Evolutionary conservation across 1,140 invertebrate species (phyloP), one percentile per base, ranked within the genome.

Genomic region (Eumaeus atala): DNA sequence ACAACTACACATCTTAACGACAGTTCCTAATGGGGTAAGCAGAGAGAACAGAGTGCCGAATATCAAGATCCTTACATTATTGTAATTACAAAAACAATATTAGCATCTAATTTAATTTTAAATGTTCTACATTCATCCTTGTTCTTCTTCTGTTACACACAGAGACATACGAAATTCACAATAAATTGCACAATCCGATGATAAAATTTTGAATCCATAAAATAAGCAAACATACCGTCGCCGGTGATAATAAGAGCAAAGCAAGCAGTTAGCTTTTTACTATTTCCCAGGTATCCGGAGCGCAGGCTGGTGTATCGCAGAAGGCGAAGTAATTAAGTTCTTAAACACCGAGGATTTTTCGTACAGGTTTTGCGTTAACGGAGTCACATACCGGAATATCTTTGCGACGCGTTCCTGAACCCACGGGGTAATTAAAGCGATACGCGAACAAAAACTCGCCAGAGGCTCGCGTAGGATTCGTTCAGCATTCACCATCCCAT

Each of bases 341-440:
- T 74, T 74, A 72, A 74, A 72, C 56, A 62, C 62, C 54, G 42
- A 50, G 61, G 57, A 59, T 65, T 64, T 66, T 74, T 72, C 59
- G 42, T 49, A 52, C 44, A 36, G 54, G 51, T 72, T 65, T 65
- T 70, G 66, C 61, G 65, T 60, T 51, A 60, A 65, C 54, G 51
- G 64, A 62, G 62, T 48, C 61, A 62, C 70, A 70, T 68, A 62
- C 66, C 64, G 51, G 65, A 72, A 74, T 74, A 69, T 67, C 61
- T 73, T 48, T 48, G 56, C 63, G 65, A 67, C 68, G 70, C 70
- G 66, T 74, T 71, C 66, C 63, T 61, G 61, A 58, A 54, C 65
- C 70, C 70, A 61, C 56, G 52, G 63, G 69, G 72, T 80, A 85
- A 85, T 85, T 85, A 85, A 85, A 79, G 65, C 54, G 70, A 74